These are phyloP conservation scores for Carpatolechia fugitivella DNA, from an alignment of 2,888 invertebrate species.

Conservation along the genomic window DNA sequence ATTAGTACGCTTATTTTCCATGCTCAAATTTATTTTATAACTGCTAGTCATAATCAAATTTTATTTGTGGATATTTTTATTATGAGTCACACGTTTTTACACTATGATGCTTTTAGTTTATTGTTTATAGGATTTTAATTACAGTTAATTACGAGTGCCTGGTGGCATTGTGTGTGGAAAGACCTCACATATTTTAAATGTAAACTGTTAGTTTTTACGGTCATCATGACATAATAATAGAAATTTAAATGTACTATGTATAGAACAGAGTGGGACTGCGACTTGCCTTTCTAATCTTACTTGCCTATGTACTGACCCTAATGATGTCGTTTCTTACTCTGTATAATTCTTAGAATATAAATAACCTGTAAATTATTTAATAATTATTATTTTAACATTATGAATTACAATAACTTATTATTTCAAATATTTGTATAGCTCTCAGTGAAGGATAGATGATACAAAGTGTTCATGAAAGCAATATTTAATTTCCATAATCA, in stretches of 20 bases:
- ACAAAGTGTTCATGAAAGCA: slow-evolving; percentile 6
- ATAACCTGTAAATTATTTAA: slow-evolving; percentile 41
- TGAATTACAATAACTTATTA: slow-evolving; percentile 38
- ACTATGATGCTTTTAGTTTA: slow-evolving; percentile 49
- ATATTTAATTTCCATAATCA: slow-evolving; percentile 18
- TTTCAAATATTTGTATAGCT: slow-evolving; percentile 33
- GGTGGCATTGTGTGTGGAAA: slow-evolving; percentile 49
- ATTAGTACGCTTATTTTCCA: slow-evolving; percentile 73
- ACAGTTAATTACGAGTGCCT: slow-evolving; percentile 49
- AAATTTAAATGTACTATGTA: slow-evolving; percentile 38
- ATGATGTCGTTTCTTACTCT: slow-evolving; percentile 42
- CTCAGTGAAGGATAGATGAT: slow-evolving; percentile 24
- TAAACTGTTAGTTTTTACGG: slow-evolving; percentile 44
- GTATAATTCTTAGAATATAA: slow-evolving; percentile 32
- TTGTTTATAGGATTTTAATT: slow-evolving; percentile 36
- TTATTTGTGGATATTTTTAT: slow-evolving; percentile 53
- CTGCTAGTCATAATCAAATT: slow-evolving; percentile 74
- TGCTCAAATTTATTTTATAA: slow-evolving; percentile 77
- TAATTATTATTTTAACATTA: too few species aligned
- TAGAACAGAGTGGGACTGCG: slow-evolving; percentile 53
- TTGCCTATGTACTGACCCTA: slow-evolving; percentile 59
- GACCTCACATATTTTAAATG: slow-evolving; percentile 46
- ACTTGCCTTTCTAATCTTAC: slow-evolving; percentile 66
- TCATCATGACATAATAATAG: slow-evolving; percentile 61
- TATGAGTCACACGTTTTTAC: slow-evolving; percentile 47